Evolutionary conservation across 2,888 invertebrate species (phyloP), one percentile per base, ranked within the genome.

Genomic region (Noctua janthina): DNA sequence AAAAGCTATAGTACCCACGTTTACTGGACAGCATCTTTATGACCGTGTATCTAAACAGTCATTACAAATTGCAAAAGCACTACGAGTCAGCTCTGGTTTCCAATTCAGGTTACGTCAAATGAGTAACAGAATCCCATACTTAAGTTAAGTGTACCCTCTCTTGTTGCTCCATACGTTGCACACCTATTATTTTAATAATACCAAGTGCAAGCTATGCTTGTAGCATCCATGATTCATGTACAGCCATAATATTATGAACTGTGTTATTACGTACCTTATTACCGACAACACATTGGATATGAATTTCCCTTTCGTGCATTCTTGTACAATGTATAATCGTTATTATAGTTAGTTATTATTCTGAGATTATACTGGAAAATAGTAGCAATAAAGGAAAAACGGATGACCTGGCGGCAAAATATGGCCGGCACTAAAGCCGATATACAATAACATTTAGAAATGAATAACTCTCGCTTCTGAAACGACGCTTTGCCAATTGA

Each of bases 161-260:
- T 51, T 20, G 43, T 77, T 76, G n/a, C 83, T 13, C 54, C 83
- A 8, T 54, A 46, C 17, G 8, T 76, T 51, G 39, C 29, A 20
- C 75, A 54, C 17, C 8, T 15, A 15, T 75, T 77, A 77, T 77
- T 69, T 62, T 77, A 17, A 83, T 81, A 69, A 83, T 49, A 83
- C 59, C 83, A 76, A 29, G 59, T n/a, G n/a, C 46, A 59, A 17
- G 43, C 11, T 1, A 15, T 8, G 67, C 35, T 39, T 23, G n/a
- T 46, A 11, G 68, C 46, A 29, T 69, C 13, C 29, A 39, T 83
- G 59, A 69, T 49, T 81, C 67, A 81, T 29, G 7, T 46, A 23
- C 15, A 39, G 7, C n/a, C 35, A 68, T 68, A 51, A 35, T 46
- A 68, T 46, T 39, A 54, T 7, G 29, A 39, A 23, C 20, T 13